Conservation (phyloP, 2,113 vertebrate species). For the Sceloporus undulatus region DNA sequence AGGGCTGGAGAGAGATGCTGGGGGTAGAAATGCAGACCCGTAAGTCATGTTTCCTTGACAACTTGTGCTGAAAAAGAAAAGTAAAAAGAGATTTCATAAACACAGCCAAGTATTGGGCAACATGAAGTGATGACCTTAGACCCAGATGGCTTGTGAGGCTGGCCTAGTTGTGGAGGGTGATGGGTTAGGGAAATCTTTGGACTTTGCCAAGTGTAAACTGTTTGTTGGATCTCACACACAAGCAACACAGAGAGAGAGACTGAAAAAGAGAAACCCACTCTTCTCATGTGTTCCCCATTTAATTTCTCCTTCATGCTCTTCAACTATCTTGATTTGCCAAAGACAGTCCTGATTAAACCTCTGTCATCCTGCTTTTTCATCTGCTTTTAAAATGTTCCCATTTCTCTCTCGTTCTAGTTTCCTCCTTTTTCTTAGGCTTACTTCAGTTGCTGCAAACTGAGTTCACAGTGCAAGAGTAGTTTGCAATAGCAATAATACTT, state of each 20-base stretch:
- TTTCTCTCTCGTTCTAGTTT: no score
- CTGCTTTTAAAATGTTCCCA: no score
- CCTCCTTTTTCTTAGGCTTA: no score
- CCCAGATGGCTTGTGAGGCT: background rate
- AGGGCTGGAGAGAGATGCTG: conserved; percentile 32
- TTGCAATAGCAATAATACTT: no score
- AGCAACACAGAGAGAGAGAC: background rate
- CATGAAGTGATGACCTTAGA: conserved; percentile 37
- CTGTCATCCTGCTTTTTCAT: no score
- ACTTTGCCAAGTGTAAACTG: background rate
- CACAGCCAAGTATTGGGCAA: background rate
- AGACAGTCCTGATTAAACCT: no score
- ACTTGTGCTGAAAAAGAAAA: conserved; percentile 63
- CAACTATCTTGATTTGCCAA: no score
- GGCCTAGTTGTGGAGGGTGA: background rate
- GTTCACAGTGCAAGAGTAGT: no score
- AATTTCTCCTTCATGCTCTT: no score
- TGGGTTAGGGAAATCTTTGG: conserved; percentile 7
- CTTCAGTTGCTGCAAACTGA: no score
- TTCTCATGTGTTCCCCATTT: no score
- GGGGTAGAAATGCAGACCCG: conserved; percentile 56
- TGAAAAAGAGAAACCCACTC: no score
- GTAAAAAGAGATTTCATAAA: conserved; percentile 64
- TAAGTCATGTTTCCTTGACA: conserved; percentile 73
- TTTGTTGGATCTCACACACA: background rate